Percentiles rank a stretch among this genome's conserved stretches.
phyloP scores from a whole-genome alignment of 2,797 vertebrate genomes.

The Myotis pilosus region DNA sequence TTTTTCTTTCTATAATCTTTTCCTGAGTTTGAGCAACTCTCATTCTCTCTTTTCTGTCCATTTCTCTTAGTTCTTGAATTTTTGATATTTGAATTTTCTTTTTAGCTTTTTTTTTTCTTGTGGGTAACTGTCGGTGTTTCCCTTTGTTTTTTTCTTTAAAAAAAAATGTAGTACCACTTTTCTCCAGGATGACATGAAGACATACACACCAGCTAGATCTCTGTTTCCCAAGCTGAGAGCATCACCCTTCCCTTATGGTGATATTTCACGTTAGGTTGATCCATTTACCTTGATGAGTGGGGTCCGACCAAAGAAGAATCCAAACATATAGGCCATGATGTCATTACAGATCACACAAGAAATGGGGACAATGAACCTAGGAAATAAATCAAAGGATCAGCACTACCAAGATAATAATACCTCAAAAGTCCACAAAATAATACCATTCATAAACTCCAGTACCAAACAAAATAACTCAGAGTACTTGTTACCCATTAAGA shows the following conservation, averaged over 20 bases:
- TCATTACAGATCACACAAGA: slow-evolving; percentile 99
- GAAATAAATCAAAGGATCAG: not conserved
- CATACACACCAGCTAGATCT: not conserved
- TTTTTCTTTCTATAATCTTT: not conserved
- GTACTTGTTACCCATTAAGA: not conserved
- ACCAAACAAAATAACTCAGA: not conserved
- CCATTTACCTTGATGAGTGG: slow-evolving; percentile 95
- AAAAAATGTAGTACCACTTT: not conserved
- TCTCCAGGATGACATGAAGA: not conserved
- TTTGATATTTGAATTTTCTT: not conserved
- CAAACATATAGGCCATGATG: slow-evolving; percentile 99
- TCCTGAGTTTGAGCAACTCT: not conserved
- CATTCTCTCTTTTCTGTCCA: not conserved
- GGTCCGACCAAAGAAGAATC: slow-evolving; percentile 98
- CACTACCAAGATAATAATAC: not conserved
- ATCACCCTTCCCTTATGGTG: not conserved
- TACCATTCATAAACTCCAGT: not conserved
- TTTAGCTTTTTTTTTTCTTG: not conserved
- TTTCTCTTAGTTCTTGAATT: not conserved
- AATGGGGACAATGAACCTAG: slow-evolving; percentile 98
- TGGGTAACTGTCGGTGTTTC: not conserved
- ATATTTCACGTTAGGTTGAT: not conserved
- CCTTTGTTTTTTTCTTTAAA: slow-evolving; percentile 5
- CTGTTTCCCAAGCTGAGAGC: not conserved
- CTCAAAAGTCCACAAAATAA: not conserved